phyloP scores from a whole-genome alignment of 53 echinoderm and acorn worm species.

The Arbacia lixula region DNA sequence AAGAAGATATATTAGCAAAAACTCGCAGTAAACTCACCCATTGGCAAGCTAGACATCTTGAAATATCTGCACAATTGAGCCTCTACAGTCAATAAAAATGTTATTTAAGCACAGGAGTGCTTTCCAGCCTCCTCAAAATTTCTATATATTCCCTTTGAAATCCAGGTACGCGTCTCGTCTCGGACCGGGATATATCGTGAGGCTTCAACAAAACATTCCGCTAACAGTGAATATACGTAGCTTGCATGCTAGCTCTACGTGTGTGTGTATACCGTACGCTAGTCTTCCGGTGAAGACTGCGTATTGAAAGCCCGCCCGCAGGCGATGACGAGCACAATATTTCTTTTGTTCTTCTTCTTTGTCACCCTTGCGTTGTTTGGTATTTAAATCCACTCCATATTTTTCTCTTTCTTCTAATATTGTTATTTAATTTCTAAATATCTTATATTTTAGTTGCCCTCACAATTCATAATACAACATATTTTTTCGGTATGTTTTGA shows the following conservation, averaged over 20 bases:
- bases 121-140: constrained; percentile 55
- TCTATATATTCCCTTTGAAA: constrained; percentile 49
- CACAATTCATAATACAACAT: too few relatives aligned
- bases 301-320: constrained; percentile 57
- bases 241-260: too few relatives aligned
- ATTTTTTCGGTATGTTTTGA: too few relatives aligned
- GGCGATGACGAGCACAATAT: constrained; percentile 56
- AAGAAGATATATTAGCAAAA: constrained; percentile 60
- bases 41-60: constrained; percentile 64
- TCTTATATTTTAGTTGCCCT: too few relatives aligned
- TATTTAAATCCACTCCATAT: neutral
- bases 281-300: constrained; percentile 48
- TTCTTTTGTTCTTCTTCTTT: constrained; percentile 61
- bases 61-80: constrained; percentile 44
- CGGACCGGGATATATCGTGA: constrained; percentile 54
- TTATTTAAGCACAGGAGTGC: constrained; percentile 38
- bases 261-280: neutral
- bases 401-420: too few relatives aligned
- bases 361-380: neutral
- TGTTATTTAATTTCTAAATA: too few relatives aligned
- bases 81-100: constrained; percentile 51
- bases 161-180: constrained; percentile 56
- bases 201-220: constrained; percentile 85
- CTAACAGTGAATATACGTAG: constrained; percentile 63
- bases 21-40: constrained; percentile 58